Base-by-base conservation (phyloP, 2,797 vertebrate species). In the Iguana delicatissima region DNA sequence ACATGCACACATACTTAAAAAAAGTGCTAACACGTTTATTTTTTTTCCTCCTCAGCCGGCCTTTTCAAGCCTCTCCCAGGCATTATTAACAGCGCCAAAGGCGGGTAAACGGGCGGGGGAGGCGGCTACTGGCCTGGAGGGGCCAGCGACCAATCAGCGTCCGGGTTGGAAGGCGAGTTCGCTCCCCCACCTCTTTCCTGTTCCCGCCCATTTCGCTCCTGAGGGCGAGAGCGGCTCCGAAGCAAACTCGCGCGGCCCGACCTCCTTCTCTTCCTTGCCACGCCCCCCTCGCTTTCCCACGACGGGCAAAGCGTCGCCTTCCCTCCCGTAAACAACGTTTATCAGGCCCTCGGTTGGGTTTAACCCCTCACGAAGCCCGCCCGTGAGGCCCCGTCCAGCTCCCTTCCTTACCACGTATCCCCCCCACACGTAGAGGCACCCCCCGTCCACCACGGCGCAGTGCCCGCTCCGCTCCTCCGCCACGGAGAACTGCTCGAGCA, bases 391-490 rank as follows among this genome's bases (percentile, higher is more conserved):
- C 10, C 16, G 62, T 16, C 62, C 69, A 4, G 4, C 29, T 72
- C 13, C 76, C 89, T 69, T 59, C 94, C 98, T 98, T 98, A 99
- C 98, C 98, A 98, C 97, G 94, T 99, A 99, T 91, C 99, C 99
- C 57, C 99, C 99, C 99, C 99, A 99, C 90, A 99, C 98, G 83
- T 98, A 99, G 89, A 99, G 98, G 93, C 95, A 97, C 95, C 97
- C 97, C 4, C 96, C 97, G 94, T 98, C 98, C 94, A 98, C 96
- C 94, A 98, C 97, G 0, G 98, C 98, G 90, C 98, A 98, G 96
- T 99, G 99, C 62, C 99, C 98, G 96, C 99, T 99, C 94, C 99
- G 98, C 96, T 99, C 98, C 90, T 98, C 97, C 80, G 98, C 98
- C 94, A 98, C 98, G 94, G 98, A 97, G 95, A 98, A 97, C 86